Conservation (phyloP, 2,888 invertebrate species). For the Boloria euphrosyne region DNA sequence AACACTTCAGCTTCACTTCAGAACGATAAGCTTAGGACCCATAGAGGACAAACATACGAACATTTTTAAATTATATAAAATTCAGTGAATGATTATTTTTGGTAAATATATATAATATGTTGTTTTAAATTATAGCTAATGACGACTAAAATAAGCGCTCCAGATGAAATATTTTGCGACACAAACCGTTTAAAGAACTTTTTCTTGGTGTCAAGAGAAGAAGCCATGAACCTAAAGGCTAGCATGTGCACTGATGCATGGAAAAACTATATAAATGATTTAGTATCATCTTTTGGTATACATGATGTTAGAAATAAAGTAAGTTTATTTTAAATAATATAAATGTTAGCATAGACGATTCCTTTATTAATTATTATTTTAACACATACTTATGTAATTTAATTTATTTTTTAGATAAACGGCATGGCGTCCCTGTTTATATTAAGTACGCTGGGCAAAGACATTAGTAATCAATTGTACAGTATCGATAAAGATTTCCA, state of each 20-base stretch:
- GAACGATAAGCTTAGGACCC: no score
- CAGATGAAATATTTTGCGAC: conserved; percentile 74
- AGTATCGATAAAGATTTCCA: conserved; percentile 63
- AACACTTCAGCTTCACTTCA: no score
- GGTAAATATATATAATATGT: no score
- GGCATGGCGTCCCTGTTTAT: conserved; percentile 71
- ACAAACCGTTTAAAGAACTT: conserved; percentile 59
- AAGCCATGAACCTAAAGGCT: conserved; percentile 54
- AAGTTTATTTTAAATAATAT: no score
- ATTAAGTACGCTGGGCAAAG: conserved; percentile 72
- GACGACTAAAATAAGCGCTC: conserved; percentile 63
- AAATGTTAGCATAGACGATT: no score
- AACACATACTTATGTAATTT: no score
- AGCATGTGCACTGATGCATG: conserved; percentile 66
- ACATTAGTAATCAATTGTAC: conserved; percentile 63
- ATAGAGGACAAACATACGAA: no score
- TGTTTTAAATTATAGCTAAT: conserved; percentile 57
- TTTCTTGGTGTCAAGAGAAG: conserved; percentile 55
- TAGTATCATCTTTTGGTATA: conserved; percentile 67
- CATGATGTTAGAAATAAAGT: conserved; percentile 69
- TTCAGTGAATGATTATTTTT: no score
- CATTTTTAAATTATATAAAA: no score
- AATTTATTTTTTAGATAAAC: conserved; percentile 62
- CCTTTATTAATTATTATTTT: no score
- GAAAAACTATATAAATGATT: conserved; percentile 66